These are phyloP conservation scores for Salpingus planirostris DNA, from an alignment of 2,888 invertebrate genomes.

Conservation along the genomic window DNA sequence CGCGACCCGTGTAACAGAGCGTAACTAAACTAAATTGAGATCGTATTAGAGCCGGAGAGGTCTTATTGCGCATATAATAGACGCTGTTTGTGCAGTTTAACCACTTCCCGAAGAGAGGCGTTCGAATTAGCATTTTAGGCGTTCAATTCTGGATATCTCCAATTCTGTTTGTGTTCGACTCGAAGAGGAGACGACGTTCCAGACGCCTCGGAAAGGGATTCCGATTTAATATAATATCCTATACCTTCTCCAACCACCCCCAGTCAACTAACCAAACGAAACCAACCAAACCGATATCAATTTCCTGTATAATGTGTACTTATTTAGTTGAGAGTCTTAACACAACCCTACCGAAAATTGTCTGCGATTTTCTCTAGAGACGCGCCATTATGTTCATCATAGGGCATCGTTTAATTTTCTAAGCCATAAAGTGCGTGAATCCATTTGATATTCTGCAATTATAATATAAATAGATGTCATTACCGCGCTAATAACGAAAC, in stretches of 20 bases:
- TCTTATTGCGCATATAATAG: conserved; percentile 46
- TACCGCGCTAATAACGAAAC: conserved; percentile 42
- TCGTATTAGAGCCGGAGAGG: conserved; percentile 44
- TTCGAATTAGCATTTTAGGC: conserved; percentile 43
- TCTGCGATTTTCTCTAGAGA: no score
- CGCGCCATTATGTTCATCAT: no score
- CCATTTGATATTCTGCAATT: conserved; percentile 43
- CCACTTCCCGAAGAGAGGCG: conserved; percentile 41
- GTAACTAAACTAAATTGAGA: conserved; percentile 47
- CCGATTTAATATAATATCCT: no score
- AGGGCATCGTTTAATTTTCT: conserved; percentile 40
- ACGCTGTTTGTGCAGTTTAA: conserved; percentile 46
- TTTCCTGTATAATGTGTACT: no score
- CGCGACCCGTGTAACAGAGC: conserved; percentile 46
- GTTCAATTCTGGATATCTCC: conserved; percentile 36
- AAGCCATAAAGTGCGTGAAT: conserved; percentile 32
- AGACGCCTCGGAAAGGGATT: conserved; percentile 31
- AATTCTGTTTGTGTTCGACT: conserved; percentile 31
- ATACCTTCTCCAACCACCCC: no score
- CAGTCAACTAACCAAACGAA: no score
- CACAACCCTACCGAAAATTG: no score
- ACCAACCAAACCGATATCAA: no score
- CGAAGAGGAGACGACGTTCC: no score
- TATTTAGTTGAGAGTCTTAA: no score
- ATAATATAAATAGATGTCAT: conserved; percentile 45